A percentile compares a stretch with the other conserved stretches of the same genome.
Evolutionary conservation across 2,888 invertebrate genomes (phyloP).

Genomic region (Heliconius hortense): DNA sequence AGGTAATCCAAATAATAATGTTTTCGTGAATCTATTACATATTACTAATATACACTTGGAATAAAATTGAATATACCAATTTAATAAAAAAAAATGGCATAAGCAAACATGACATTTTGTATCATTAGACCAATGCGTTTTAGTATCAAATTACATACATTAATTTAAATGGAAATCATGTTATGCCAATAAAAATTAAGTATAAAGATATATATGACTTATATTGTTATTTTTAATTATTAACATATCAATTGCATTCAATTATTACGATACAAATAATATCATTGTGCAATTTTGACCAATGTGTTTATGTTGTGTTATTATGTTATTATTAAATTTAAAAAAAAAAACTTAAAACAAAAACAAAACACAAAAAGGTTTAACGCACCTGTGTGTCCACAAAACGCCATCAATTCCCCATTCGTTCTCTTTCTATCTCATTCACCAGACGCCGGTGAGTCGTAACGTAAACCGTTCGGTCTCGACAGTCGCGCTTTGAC

Average conservation of each 20-base stretch:
- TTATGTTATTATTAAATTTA: background rate
- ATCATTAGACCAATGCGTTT: background rate
- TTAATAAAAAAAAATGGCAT: no score
- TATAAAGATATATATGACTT: no score
- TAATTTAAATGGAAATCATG: background rate
- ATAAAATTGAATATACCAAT: background rate
- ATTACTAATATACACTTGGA: background rate
- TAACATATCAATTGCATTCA: background rate
- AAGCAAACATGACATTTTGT: no score
- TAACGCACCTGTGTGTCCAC: conserved; percentile 18
- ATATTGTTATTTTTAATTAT: no score
- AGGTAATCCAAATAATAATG: background rate
- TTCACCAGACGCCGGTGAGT: conserved; percentile 37
- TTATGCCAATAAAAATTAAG: no score
- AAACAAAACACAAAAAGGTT: conserved; percentile 11
- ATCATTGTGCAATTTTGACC: background rate
- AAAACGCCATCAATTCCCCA: conserved; percentile 30
- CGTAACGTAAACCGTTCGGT: conserved; percentile 47
- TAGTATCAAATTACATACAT: background rate
- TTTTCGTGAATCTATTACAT: background rate
- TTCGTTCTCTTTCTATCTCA: conserved; percentile 47
- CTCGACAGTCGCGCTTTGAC: conserved; percentile 64
- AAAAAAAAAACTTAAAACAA: background rate
- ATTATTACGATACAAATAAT: background rate
- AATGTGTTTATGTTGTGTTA: background rate